These are phyloP conservation scores for Typhlichthys eigenmanni DNA, from an alignment of 2,797 vertebrate species.

Conservation along the genomic window DNA sequence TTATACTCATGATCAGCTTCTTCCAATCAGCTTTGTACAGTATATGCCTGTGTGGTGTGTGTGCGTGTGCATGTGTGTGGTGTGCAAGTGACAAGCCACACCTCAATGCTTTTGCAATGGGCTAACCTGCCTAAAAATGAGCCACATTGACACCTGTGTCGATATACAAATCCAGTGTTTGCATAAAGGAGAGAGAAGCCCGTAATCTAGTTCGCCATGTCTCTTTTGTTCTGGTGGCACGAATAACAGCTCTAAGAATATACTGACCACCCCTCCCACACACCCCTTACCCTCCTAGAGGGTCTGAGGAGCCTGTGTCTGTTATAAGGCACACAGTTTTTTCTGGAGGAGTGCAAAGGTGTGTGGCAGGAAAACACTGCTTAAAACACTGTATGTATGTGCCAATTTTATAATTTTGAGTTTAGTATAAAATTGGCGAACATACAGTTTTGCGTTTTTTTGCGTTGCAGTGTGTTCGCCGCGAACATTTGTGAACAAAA, in stretches of 20 bases:
- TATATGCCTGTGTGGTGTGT: conserved; percentile 7
- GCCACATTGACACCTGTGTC: conserved; percentile 52
- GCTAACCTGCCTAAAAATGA: conserved; percentile 62
- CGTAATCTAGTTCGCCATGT: conserved; percentile 40
- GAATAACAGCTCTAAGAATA: conserved; percentile 53
- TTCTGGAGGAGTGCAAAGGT: background rate
- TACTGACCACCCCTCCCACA: conserved; percentile 6
- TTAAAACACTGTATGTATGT: too few relatives aligned
- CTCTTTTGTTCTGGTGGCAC: conserved; percentile 56
- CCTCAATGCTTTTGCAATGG: too few relatives aligned
- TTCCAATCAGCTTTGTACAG: conserved; percentile 19
- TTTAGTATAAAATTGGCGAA: too few relatives aligned
- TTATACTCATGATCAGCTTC: conserved; percentile 46
- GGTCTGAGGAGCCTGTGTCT: background rate
- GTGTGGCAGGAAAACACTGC: background rate
- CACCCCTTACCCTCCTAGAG: conserved; percentile 33
- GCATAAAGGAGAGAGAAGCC: conserved; percentile 42
- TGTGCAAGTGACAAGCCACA: too few relatives aligned
- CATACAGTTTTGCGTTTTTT: too few relatives aligned
- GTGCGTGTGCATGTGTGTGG: conserved; percentile 1
- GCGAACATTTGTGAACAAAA: too few relatives aligned
- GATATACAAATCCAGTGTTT: conserved; percentile 44
- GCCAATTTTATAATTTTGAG: too few relatives aligned
- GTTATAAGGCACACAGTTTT: conserved; percentile 10
- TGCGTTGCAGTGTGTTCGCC: too few relatives aligned